phyloP scores from a whole-genome alignment of 2,888 invertebrate species.

The Uloborus plumipes region DNA sequence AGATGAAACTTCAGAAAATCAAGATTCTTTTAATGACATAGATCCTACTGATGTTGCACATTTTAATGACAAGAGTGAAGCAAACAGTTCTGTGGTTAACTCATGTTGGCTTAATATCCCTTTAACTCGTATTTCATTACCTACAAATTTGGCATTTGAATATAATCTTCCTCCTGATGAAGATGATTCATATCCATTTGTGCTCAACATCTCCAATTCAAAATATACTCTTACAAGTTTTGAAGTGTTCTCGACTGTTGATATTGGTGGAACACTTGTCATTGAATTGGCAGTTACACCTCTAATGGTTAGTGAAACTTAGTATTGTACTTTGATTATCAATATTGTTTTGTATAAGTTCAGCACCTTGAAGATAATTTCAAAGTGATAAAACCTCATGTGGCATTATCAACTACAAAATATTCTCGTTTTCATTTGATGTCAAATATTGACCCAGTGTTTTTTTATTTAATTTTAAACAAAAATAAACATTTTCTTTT shows the following conservation, averaged over 20 bases:
- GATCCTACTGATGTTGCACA: background rate
- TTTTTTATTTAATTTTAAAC: no score
- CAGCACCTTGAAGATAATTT: no score
- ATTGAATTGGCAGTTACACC: conserved; percentile 81
- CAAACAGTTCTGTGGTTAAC: background rate
- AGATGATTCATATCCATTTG: conserved; percentile 65
- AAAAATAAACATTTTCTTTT: no score
- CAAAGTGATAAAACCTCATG: no score
- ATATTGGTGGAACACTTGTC: conserved; percentile 85
- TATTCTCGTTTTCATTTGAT: no score
- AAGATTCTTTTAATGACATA: conserved; percentile 4
- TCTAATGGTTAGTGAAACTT: conserved; percentile 71
- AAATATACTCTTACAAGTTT: conserved; percentile 79
- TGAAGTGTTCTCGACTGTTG: conserved; percentile 79
- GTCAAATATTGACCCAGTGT: no score
- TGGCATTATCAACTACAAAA: no score
- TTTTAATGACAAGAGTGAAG: background rate
- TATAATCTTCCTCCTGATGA: conserved; percentile 67
- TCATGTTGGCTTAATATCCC: conserved; percentile 57
- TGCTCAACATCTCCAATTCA: conserved; percentile 67
- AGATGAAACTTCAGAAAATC: no score
- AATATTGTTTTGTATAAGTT: background rate
- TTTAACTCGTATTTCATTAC: conserved; percentile 53
- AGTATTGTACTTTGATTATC: background rate
- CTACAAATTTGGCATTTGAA: conserved; percentile 63